phyloP scores from a whole-genome alignment of 2,113 vertebrate genomes.

The Calyptomena viridis region DNA sequence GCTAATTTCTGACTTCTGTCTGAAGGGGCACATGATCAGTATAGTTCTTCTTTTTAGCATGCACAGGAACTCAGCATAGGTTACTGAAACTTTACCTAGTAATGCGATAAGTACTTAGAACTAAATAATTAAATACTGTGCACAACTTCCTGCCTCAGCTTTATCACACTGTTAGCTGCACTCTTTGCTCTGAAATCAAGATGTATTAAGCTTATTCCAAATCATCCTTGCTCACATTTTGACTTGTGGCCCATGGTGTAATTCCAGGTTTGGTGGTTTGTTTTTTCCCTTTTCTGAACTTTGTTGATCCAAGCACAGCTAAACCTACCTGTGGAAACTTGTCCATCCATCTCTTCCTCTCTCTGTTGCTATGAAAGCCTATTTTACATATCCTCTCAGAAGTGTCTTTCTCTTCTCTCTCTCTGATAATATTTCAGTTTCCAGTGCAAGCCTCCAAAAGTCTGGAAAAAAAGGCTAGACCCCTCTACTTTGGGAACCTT shows the following conservation, averaged over 20 bases:
- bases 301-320: background rate
- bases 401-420: background rate
- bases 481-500: background rate
- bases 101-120: background rate
- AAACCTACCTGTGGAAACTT: background rate
- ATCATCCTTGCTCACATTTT: background rate
- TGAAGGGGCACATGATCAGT: rapidly evolving
- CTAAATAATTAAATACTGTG: background rate
- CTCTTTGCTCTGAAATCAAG: background rate
- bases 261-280: background rate
- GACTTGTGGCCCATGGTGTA: background rate
- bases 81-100: background rate
- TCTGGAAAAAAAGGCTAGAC: background rate
- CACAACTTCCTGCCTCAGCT: background rate
- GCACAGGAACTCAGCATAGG: background rate
- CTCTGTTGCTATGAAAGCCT: background rate
- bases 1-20: background rate
- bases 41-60: background rate
- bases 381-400: background rate
- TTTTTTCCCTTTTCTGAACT: background rate
- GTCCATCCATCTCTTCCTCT: background rate
- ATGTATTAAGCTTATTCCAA: background rate
- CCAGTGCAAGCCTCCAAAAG: background rate
- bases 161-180: background rate
- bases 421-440: background rate